Base-by-base conservation (phyloP, 53 echinoderm and acorn worm species). In the Apostichopus leukothele region DNA sequence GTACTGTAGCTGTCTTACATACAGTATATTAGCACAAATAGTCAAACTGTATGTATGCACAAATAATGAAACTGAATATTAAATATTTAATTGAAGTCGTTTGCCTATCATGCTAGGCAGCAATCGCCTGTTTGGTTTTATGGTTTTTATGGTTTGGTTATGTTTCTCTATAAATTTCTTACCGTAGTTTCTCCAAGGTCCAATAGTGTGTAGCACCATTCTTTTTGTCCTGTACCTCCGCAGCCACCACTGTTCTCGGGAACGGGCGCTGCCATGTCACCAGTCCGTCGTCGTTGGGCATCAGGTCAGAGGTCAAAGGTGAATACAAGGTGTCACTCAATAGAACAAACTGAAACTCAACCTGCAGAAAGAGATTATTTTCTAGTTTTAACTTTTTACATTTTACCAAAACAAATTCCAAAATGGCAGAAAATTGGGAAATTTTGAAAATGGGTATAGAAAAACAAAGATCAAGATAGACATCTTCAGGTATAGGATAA, bases 341-440 rank as follows among this genome's bases (percentile, higher is more conserved):
- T 63, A 97, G 89, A 11, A 95, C 94, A 93, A 97, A 97, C 89
- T 97, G 98, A 86, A 97, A 97, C 83, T 97, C 98, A 78, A 97
- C 97, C 97, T 97, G 79, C 5, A 10, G 50, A 83, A 79, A 73
- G 67, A 60, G 39, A 39, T 39, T 3, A 39, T 39, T 39, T 39
- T 39, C 39, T 39, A 39, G 39, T 39, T 39, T 39, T 27, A 27
- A 27, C 0, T 27, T 27, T 27, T 1, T 27, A 27, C 27, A 27
- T 27, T 27, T 27, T 27, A 27, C 27, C 27, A 27, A 27, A 27
- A 27, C 1, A 27, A 27, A 1, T 27, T 39, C 39, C 39, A 39
- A 39, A 39, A 39, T 39, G 39, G 39, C 39, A 39, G 39, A 39
- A 39, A 39, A 39, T 39, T 39, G 39, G 0, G 39, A 39, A 3